A percentile compares a stretch with the other conserved stretches of the same genome.
Conservation (phyloP, 92 coral and sea anemone species). For the Zoanthus solanderi region DNA sequence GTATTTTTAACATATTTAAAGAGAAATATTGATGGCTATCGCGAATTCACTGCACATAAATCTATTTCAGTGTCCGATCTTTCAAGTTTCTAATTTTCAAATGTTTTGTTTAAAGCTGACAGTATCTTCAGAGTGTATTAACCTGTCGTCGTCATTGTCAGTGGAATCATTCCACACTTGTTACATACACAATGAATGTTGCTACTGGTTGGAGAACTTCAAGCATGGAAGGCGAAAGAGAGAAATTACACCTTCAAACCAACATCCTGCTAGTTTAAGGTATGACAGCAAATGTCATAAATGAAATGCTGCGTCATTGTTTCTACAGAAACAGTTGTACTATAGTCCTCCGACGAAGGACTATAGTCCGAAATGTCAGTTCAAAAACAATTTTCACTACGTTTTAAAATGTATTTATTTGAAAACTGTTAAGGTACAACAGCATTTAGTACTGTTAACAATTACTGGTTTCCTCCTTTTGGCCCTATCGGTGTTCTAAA, state of each 20-base stretch:
- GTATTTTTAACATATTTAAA: too few species aligned
- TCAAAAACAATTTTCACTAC: too few species aligned
- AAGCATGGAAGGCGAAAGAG: conserved; percentile 59
- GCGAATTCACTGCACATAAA: too few species aligned
- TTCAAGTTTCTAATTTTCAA: neutral
- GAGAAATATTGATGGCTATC: too few species aligned
- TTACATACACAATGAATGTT: conserved; percentile 80
- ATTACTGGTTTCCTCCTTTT: too few species aligned
- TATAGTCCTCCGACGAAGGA: too few species aligned
- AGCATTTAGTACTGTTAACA: too few species aligned
- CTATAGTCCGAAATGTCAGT: neutral
- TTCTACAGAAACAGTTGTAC: too few species aligned
- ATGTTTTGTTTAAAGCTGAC: conserved; percentile 58
- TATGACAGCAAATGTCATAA: neutral
- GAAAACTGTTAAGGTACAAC: too few species aligned
- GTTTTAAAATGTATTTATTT: too few species aligned
- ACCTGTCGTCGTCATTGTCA: conserved; percentile 64
- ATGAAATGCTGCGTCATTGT: too few species aligned
- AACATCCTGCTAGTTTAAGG: conserved; percentile 8
- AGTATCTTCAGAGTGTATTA: conserved; percentile 42
- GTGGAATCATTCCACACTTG: conserved; percentile 77
- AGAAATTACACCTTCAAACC: neutral
- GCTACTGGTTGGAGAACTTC: conserved; percentile 86
- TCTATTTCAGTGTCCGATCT: neutral
- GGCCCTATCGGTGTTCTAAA: too few species aligned